Evolutionary conservation across 2,888 invertebrate species (phyloP).

Genomic region (Hyposoter didymator): DNA sequence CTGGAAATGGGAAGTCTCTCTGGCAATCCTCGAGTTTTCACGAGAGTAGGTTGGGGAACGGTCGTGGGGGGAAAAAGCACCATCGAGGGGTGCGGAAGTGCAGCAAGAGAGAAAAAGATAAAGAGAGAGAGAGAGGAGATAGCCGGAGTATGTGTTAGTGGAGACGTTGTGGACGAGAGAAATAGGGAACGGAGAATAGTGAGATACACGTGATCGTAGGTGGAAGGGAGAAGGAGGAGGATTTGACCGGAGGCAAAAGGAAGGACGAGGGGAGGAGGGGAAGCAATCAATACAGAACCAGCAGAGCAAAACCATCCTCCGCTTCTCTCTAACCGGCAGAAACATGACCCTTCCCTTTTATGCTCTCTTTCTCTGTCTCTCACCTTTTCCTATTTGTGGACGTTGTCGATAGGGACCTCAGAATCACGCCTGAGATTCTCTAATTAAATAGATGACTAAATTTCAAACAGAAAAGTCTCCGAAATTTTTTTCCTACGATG

Average conservation of each 20-base stretch:
- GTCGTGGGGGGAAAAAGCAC: slow-evolving; percentile 3
- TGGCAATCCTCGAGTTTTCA: slow-evolving; percentile 51
- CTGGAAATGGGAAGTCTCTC: slow-evolving; percentile 53
- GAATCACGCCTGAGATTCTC: not conserved
- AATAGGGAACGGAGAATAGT: slow-evolving; percentile 52
- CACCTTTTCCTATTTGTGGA: slow-evolving; percentile 1
- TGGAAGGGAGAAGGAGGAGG: slow-evolving; percentile 70
- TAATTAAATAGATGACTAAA: not conserved
- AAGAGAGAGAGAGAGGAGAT: slow-evolving; percentile 28
- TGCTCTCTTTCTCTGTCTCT: slow-evolving; percentile 5
- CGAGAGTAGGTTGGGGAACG: slow-evolving; percentile 31
- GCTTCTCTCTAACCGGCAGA: slow-evolving; percentile 73
- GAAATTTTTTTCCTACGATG: not conserved
- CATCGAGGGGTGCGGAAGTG: slow-evolving; percentile 49
- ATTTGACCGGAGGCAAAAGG: slow-evolving; percentile 72
- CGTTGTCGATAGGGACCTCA: not conserved
- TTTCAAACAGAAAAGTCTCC: not conserved
- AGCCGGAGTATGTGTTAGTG: slow-evolving; percentile 41
- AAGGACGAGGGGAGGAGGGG: slow-evolving; percentile 75
- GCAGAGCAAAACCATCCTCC: slow-evolving; percentile 81
- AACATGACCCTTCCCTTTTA: slow-evolving; percentile 67
- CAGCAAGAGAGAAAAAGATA: slow-evolving; percentile 21
- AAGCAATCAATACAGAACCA: slow-evolving; percentile 83
- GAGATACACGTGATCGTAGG: slow-evolving; percentile 56
- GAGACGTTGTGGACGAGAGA: slow-evolving; percentile 56